phyloP scores from a whole-genome alignment of 1,140 invertebrate genomes.

The Hypothenemus hampei region DNA sequence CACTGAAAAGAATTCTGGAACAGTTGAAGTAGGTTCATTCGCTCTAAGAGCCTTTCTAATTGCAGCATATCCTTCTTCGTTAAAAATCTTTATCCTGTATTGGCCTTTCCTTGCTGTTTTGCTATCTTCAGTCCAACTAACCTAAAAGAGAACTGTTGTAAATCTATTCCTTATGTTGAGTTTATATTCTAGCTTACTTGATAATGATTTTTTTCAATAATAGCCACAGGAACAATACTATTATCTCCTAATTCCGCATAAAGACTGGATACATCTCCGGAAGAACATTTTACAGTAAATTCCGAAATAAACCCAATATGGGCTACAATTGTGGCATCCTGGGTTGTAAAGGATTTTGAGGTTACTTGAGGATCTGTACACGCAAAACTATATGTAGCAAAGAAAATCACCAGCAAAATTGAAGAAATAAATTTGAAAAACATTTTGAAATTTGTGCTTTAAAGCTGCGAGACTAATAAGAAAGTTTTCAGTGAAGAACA shows the following conservation, averaged over 20 bases:
- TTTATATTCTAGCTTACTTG: constrained; percentile 58
- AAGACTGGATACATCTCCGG: constrained; percentile 61
- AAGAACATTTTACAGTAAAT: constrained; percentile 64
- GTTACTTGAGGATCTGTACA: constrained; percentile 61
- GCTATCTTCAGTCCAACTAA: constrained; percentile 87
- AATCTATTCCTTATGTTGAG: neutral
- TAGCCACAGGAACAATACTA: constrained; percentile 72
- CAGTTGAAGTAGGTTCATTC: constrained; percentile 59
- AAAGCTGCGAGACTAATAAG: neutral
- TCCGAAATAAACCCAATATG: constrained; percentile 75
- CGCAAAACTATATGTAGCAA: constrained; percentile 24
- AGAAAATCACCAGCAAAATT: constrained; percentile 6
- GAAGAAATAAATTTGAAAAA: constrained; percentile 1
- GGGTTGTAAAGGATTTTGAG: constrained; percentile 74
- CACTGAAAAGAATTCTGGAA: constrained; percentile 72
- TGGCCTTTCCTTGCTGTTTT: constrained; percentile 73
- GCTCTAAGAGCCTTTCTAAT: constrained; percentile 70
- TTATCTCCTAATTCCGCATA: constrained; percentile 81
- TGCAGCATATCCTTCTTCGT: constrained; percentile 85
- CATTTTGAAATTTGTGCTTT: constrained; percentile 3
- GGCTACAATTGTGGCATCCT: constrained; percentile 84
- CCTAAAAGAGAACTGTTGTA: constrained; percentile 50
- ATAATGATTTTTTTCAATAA: constrained; percentile 69
- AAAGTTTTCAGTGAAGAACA: constrained; percentile 6
- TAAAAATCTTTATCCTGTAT: constrained; percentile 75